A percentile compares a stretch with the other conserved stretches of the same genome.
These are phyloP conservation scores for Apeltes quadracus DNA, from an alignment of 2,113 vertebrate genomes.

Conservation along the genomic window DNA sequence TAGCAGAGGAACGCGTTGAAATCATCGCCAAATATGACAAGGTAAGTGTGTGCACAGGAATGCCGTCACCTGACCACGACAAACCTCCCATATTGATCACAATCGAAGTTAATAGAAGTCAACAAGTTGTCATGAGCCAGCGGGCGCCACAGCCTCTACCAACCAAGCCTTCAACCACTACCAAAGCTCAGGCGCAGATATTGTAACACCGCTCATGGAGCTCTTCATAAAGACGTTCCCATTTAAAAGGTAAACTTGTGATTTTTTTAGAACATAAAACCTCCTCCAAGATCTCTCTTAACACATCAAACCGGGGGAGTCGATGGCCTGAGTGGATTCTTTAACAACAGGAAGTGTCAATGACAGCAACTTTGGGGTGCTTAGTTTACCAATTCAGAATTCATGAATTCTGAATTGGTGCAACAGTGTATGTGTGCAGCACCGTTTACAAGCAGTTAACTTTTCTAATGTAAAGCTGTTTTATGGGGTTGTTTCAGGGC, in stretches of 20 bases:
- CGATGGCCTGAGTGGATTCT: neutral
- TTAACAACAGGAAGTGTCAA: neutral
- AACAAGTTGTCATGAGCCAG: neutral
- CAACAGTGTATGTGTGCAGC: too few relatives aligned
- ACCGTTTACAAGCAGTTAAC: neutral
- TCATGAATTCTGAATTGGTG: too few relatives aligned
- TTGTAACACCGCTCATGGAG: neutral
- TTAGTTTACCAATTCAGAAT: neutral
- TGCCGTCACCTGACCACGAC: neutral
- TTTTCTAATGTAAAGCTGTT: neutral
- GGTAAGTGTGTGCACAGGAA: conserved; percentile 70
- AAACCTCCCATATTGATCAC: neutral
- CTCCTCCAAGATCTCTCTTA: neutral
- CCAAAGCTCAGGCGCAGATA: neutral
- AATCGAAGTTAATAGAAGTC: neutral
- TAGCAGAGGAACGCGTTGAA: conserved; percentile 89
- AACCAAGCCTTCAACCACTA: neutral
- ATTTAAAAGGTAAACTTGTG: neutral
- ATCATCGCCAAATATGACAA: conserved; percentile 92
- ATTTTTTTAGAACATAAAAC: neutral
- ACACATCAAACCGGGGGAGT: neutral
- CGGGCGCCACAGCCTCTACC: neutral
- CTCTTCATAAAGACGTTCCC: neutral
- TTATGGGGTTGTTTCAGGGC: conserved; percentile 79
- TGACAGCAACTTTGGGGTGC: neutral